Evolutionary conservation across 2,797 vertebrate species (phyloP).

Genomic region (Mus spretus): DNA sequence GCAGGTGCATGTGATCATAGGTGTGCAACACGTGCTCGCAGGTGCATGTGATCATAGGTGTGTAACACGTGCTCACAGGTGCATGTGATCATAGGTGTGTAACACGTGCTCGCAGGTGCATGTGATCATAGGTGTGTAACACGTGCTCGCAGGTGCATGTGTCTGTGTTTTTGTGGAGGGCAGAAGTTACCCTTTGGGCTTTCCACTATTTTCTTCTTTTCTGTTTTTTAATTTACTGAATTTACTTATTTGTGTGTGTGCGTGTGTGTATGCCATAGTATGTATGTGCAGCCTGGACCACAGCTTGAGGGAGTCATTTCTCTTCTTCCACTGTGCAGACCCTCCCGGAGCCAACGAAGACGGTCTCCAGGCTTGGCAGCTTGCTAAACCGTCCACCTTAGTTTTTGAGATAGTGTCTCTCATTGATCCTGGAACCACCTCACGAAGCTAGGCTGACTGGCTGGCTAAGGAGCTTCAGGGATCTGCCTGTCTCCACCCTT

Average conservation of each 20-base stretch:
- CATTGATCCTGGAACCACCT: neutral
- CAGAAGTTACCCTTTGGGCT: neutral
- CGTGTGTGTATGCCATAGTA: neutral
- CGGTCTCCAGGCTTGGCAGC: neutral
- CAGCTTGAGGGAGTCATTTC: neutral
- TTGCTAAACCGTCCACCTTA: neutral
- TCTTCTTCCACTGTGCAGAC: neutral
- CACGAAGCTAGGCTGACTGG: neutral
- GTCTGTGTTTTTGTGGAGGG: neutral
- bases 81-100: too few species aligned
- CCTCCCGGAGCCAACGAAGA: neutral
- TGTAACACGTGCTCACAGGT: too few species aligned
- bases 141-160: neutral
- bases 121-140: too few species aligned
- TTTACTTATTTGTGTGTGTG: neutral
- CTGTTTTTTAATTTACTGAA: neutral
- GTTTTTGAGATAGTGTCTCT: neutral
- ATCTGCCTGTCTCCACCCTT: neutral
- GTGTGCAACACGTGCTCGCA: too few species aligned
- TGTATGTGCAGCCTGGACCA: neutral
- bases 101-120: too few species aligned
- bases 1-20: too few species aligned
- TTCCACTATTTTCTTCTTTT: neutral
- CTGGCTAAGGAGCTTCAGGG: neutral
- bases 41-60: neutral